Percentiles rank a stretch among this genome's conserved stretches.
Evolutionary conservation across 2,113 vertebrate species (phyloP).

Genomic region (Numenius arquata): DNA sequence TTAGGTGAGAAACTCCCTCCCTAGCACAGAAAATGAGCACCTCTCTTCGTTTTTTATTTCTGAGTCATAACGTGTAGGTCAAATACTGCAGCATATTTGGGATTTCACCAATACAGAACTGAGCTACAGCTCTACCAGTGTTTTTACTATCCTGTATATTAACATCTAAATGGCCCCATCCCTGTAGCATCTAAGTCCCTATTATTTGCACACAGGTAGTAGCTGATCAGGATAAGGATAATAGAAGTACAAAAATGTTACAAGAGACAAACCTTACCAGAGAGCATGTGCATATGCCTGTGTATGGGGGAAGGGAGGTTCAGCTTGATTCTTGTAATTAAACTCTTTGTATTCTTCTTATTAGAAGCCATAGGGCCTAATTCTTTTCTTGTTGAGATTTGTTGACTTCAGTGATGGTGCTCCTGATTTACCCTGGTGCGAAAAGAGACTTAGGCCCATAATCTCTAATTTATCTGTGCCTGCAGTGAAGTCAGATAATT

Average conservation of each 20-base stretch:
- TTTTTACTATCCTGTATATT: not conserved
- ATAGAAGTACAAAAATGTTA: not conserved
- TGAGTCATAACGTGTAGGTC: not conserved
- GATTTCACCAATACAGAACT: not conserved
- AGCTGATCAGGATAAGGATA: not conserved
- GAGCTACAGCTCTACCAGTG: not conserved
- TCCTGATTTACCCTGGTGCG: not conserved
- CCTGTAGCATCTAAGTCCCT: not conserved
- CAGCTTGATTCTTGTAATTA: slow-evolving; percentile 30
- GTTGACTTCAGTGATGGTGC: slow-evolving; percentile 25
- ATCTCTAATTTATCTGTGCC: slow-evolving; percentile 62
- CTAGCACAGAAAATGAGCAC: not conserved
- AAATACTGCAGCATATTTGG: not conserved
- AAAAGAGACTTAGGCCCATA: slow-evolving; percentile 31
- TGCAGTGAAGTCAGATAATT: slow-evolving; percentile 56
- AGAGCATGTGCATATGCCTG: not conserved
- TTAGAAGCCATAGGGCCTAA: slow-evolving; percentile 51
- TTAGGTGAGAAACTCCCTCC: not conserved
- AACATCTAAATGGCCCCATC: not conserved
- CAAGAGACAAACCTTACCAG: not conserved
- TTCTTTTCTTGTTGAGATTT: slow-evolving; percentile 51
- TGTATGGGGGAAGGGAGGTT: not conserved
- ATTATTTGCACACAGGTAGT: not conserved
- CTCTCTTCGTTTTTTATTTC: not conserved
- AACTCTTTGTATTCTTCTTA: slow-evolving; percentile 6